Evolutionary conservation across 2,113 vertebrate genomes (phyloP).

Genomic region (Microtus montanus): DNA sequence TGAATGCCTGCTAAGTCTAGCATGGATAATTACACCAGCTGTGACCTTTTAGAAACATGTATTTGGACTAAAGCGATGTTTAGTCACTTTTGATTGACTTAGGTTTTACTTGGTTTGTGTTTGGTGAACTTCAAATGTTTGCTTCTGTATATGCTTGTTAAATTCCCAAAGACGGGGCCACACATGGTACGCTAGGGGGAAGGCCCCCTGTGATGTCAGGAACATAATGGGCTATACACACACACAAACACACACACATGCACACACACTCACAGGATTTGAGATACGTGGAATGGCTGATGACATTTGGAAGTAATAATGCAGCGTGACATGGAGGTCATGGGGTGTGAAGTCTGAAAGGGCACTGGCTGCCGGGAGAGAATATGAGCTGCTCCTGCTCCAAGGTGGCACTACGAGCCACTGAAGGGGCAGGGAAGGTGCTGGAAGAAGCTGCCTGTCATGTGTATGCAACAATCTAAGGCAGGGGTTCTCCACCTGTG

Average conservation of each 20-base stretch:
- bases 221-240: neutral
- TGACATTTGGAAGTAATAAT: conserved; percentile 22
- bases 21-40: conserved; percentile 84
- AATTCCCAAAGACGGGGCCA: neutral
- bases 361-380: neutral
- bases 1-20: conserved; percentile 80
- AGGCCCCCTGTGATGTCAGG: conserved; percentile 30
- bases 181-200: neutral
- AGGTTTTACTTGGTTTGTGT: conserved; percentile 81
- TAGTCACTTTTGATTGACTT: conserved; percentile 85
- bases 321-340: neutral
- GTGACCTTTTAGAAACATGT: conserved; percentile 85
- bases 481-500: neutral
- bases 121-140: conserved; percentile 82
- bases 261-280: neutral
- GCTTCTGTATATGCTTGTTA: conserved; percentile 53
- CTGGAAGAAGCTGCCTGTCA: neutral
- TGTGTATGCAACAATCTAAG: neutral
- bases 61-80: conserved; percentile 83
- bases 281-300: neutral
- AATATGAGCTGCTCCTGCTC: neutral
- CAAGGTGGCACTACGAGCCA: neutral
- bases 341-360: conserved; percentile 22
- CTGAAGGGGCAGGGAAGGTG: neutral
- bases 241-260: neutral